phyloP scores from a whole-genome alignment of 2,113 vertebrate genomes.

The Forbesichthys agassizii region DNA sequence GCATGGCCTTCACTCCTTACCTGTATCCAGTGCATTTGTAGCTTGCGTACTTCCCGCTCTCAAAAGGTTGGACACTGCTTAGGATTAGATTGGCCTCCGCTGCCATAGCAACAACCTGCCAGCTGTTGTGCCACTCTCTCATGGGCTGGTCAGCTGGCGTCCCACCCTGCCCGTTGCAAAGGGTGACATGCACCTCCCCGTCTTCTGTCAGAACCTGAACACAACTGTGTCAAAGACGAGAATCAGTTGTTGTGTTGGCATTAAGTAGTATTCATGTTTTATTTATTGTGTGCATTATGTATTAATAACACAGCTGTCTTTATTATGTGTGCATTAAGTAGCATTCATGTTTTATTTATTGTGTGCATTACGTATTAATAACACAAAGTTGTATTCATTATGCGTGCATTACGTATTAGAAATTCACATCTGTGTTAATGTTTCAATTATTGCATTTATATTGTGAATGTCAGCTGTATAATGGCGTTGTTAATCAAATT shows the following conservation, averaged over 20 bases:
- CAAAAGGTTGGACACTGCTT: conserved; percentile 80
- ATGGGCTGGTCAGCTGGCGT: conserved; percentile 85
- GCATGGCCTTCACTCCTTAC: conserved; percentile 69
- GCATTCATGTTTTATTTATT: not conserved
- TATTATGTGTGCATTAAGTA: too few relatives aligned
- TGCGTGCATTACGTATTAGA: too few relatives aligned
- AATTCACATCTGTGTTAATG: too few relatives aligned
- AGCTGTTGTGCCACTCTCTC: conserved; percentile 97
- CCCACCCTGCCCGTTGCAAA: conserved; percentile 94
- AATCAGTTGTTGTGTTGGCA: not conserved
- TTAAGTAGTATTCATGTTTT: not conserved
- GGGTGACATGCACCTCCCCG: conserved; percentile 86
- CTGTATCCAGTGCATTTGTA: conserved; percentile 95
- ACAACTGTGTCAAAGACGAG: conserved; percentile 74
- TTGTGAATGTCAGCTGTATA: too few relatives aligned
- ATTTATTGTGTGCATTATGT: not conserved
- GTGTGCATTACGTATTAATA: not conserved
- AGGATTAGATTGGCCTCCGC: conserved; percentile 86
- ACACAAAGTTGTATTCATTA: too few relatives aligned
- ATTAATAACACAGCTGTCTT: not conserved
- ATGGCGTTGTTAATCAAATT: too few relatives aligned
- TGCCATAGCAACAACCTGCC: conserved; percentile 92
- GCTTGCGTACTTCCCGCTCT: conserved; percentile 68
- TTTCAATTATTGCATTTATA: too few relatives aligned
- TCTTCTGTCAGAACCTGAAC: conserved; percentile 79